Percentiles rank a stretch among this genome's conserved stretches.
Evolutionary conservation across 2,888 invertebrate genomes (phyloP).

Genomic region (Carcina quercana): DNA sequence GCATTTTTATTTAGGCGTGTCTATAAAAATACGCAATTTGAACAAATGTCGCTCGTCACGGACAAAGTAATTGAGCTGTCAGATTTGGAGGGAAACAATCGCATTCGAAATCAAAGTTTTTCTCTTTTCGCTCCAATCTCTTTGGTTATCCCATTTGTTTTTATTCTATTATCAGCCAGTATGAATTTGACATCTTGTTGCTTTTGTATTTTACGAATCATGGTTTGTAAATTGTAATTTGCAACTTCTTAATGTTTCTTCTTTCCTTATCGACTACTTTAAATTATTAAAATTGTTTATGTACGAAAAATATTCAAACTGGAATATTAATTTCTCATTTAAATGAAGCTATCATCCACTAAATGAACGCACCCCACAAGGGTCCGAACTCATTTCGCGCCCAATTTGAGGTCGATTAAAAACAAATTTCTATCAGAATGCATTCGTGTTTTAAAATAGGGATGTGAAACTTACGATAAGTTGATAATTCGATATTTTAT

Average conservation of each 20-base stretch:
- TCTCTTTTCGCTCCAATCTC: slow-evolving; percentile 4
- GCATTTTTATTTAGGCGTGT: slow-evolving; percentile 17
- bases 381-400: slow-evolving; percentile 70
- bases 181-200: no score
- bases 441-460: slow-evolving; percentile 53
- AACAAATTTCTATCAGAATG: slow-evolving; percentile 69
- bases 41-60: slow-evolving; percentile 63
- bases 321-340: slow-evolving; percentile 48
- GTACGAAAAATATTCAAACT: not conserved
- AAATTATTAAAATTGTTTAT: not conserved
- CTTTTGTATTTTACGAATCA: no score
- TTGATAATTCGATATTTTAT: not conserved
- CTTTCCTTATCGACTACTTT: not conserved
- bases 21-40: slow-evolving; percentile 53
- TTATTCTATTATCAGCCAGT: no score
- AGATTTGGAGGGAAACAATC: slow-evolving; percentile 50
- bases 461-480: slow-evolving; percentile 19
- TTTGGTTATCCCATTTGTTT: no score
- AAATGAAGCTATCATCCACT: slow-evolving; percentile 51
- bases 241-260: no score
- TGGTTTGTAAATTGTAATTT: no score
- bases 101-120: slow-evolving; percentile 8
- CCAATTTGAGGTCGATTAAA: slow-evolving; percentile 73
- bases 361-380: slow-evolving; percentile 35
- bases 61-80: slow-evolving; percentile 60